Evolutionary conservation across 2,888 invertebrate genomes (phyloP).

Genomic region (Perithous albicinctus): DNA sequence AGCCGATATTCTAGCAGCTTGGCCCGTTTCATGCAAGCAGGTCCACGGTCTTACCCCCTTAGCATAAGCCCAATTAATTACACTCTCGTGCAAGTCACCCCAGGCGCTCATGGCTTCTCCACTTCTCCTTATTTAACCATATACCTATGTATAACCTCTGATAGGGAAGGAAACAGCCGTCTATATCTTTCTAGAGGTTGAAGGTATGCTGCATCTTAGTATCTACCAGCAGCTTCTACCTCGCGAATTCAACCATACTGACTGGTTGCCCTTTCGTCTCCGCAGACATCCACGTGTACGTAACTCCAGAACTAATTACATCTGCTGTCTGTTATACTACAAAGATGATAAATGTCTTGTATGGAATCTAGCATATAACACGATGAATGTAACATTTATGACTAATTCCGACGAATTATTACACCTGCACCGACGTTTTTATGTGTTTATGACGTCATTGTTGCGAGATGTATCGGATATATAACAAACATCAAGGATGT

Average conservation of each 20-base stretch:
- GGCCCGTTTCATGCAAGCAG: slow-evolving; percentile 38
- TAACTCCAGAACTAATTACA: neutral
- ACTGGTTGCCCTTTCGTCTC: neutral
- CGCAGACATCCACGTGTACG: neutral
- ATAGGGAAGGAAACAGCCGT: neutral
- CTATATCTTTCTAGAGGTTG: neutral
- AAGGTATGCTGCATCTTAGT: neutral
- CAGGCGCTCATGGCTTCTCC: slow-evolving; percentile 29
- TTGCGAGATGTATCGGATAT: too few species aligned
- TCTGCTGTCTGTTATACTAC: neutral
- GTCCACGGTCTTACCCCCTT: slow-evolving; percentile 58
- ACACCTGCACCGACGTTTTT: slow-evolving; percentile 7
- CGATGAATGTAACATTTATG: slow-evolving; percentile 21
- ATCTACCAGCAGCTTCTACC: neutral
- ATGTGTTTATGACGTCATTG: neutral
- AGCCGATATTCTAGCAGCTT: slow-evolving; percentile 36
- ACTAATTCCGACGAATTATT: slow-evolving; percentile 7
- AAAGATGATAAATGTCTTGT: slow-evolving; percentile 23
- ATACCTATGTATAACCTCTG: neutral
- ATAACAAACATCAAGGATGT: too few species aligned
- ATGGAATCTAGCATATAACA: slow-evolving; percentile 9
- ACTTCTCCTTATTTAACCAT: slow-evolving; percentile 37
- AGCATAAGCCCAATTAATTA: slow-evolving; percentile 65
- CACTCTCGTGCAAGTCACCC: slow-evolving; percentile 47
- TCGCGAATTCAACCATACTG: neutral